Conservation (phyloP, 1,140 invertebrate genomes). For the Eufriesea mexicana region DNA sequence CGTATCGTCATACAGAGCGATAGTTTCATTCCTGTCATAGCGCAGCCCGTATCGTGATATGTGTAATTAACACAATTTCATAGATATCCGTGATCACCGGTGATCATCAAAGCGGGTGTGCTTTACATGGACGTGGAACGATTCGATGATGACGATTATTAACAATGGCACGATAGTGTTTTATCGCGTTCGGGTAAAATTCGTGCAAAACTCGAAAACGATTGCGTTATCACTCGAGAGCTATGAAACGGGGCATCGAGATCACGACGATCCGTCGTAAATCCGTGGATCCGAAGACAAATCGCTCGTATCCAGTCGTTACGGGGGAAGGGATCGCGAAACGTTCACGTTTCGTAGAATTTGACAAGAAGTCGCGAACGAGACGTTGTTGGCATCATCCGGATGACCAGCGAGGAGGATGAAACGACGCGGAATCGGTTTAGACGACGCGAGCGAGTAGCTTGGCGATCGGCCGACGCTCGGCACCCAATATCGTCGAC, state of each 20-base stretch:
- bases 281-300: not conserved
- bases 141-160: conserved; percentile 13
- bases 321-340: too few relatives aligned
- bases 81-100: conserved; percentile 18
- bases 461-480: conserved; percentile 17
- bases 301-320: not conserved
- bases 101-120: not conserved
- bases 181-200: not conserved
- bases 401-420: too few relatives aligned
- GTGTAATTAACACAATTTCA: conserved; percentile 47
- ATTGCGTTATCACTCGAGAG: not conserved
- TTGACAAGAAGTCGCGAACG: not conserved
- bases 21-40: conserved; percentile 48
- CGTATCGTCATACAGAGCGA: conserved; percentile 35
- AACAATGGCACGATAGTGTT: not conserved
- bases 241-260: accelerated
- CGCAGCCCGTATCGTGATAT: conserved; percentile 12
- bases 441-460: conserved; percentile 1
- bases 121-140: conserved; percentile 4
- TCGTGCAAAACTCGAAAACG: not conserved
- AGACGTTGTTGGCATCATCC: too few relatives aligned
- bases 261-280: accelerated
- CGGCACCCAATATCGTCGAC: conserved; percentile 43
- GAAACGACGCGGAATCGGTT: not conserved
- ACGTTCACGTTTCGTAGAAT: not conserved